Base-by-base conservation (phyloP, 2,888 invertebrate species). In the Theretra japonica region DNA sequence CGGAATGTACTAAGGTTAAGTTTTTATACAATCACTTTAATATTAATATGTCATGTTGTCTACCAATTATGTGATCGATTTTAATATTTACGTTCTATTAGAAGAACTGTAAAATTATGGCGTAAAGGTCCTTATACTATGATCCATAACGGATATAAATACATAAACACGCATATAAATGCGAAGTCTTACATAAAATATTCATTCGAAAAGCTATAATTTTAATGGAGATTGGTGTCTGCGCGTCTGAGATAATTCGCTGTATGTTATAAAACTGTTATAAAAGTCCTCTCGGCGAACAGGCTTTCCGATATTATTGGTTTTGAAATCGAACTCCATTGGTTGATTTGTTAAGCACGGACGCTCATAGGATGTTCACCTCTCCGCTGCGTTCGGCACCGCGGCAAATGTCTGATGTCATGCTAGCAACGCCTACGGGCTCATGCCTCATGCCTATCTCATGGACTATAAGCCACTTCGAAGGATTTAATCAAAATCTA, bases 351-450 rank as follows among this genome's bases (percentile, higher is more conserved):
- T 82, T 85, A 84, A 81, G 80, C 85, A 82, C 83, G 82, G 85
- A 83, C 84, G 81, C 79, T 75, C 81, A 82, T 83, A 91, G 92
- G 92, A 91, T 92, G 86, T 93, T 93, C 84, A 92, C 92, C 92
- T 92, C 87, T 79, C 70, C 77, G 73, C 74, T 76, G 75, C 74
- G 75, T 76, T 75, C 79, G 81, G 81, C 80, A 78, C 82, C 82
- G 80, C 81, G 82, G 79, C 82, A 76, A 85, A 83, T 76, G 75
- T 84, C 88, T 91, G 90, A 91, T 90, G 90, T 92, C 90, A 91
- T 87, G 83, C 84, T 78, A 81, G 73, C 78, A 79, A 86, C 87
- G 85, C 85, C 84, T 73, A 72, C 70, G 33, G 33, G 23, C 53
- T 56, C 48, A 48, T 48, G 21, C 17, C 19, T 48, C 25, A 68